Evolutionary conservation across 2,113 vertebrate species (phyloP).

Genomic region (Salvelinus alpinus): DNA sequence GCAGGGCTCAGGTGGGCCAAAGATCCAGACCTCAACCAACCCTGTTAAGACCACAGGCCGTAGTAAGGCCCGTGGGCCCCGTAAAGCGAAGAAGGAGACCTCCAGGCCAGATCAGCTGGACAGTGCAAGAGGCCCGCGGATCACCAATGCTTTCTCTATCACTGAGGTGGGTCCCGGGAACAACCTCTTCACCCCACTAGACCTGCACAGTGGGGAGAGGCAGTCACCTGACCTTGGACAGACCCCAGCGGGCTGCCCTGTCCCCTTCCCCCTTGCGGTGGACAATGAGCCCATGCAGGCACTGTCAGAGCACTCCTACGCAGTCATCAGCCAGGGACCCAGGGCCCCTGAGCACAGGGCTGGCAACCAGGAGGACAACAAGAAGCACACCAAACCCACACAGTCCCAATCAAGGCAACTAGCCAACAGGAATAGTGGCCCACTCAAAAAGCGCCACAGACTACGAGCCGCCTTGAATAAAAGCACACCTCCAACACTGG

Average conservation of each 20-base stretch:
- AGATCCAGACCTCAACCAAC: slow-evolving; percentile 26
- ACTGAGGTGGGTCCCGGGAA: slow-evolving; percentile 84
- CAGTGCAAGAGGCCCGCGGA: slow-evolving; percentile 86
- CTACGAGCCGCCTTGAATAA: slow-evolving; percentile 49
- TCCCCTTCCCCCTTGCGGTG: slow-evolving; percentile 62
- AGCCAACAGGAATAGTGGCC: slow-evolving; percentile 65
- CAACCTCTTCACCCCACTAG: slow-evolving; percentile 86
- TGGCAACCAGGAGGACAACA: slow-evolving; percentile 49
- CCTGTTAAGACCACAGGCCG: slow-evolving; percentile 43
- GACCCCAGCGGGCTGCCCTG: slow-evolving; percentile 57
- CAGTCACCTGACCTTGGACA: slow-evolving; percentile 76
- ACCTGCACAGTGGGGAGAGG: slow-evolving; percentile 79
- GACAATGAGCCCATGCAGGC: slow-evolving; percentile 83
- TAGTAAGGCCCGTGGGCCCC: slow-evolving; percentile 4
- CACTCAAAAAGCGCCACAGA: slow-evolving; percentile 77
- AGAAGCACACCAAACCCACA: slow-evolving; percentile 50
- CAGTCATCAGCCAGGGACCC: slow-evolving; percentile 70
- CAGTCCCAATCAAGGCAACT: slow-evolving; percentile 57
- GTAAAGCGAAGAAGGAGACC: slow-evolving; percentile 66
- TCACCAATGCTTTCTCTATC: slow-evolving; percentile 98
- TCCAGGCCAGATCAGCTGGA: slow-evolving; percentile 82
- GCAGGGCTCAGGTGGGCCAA: slow-evolving; percentile 33
- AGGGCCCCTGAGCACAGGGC: slow-evolving; percentile 54
- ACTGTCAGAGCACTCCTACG: slow-evolving; percentile 93
- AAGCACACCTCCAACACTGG: slow-evolving; percentile 44